A percentile compares a stretch with the other conserved stretches of the same genome.
Conservation (phyloP, 2,797 vertebrate genomes). For the Megalops cyprinoides region DNA sequence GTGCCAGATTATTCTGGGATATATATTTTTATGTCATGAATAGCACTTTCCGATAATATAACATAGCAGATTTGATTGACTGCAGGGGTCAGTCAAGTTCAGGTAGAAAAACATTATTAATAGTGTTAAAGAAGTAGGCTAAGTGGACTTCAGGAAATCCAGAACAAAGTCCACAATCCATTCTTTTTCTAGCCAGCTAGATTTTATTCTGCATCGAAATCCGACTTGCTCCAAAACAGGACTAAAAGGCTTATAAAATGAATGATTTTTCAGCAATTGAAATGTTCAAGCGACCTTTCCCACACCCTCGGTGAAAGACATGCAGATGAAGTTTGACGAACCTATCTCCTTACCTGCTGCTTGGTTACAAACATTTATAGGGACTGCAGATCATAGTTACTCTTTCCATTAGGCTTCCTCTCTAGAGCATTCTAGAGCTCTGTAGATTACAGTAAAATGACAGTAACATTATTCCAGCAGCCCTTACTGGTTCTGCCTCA, state of each 20-base stretch:
- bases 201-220: neutral
- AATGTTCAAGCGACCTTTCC: neutral
- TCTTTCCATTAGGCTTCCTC: neutral
- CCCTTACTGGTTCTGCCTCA: no score
- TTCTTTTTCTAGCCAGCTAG: neutral
- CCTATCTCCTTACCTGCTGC: no score
- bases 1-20: neutral
- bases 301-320: neutral
- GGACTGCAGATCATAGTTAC: neutral
- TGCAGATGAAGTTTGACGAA: no score
- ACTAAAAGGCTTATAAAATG: neutral
- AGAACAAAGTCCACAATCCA: neutral
- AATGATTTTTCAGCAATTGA: neutral
- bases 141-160: neutral
- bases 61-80: neutral
- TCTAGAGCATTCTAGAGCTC: neutral
- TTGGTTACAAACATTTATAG: constrained; percentile 12
- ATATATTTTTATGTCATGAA: neutral
- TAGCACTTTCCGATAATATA: neutral
- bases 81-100: neutral
- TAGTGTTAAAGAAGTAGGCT: no score
- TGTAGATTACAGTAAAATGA: no score
- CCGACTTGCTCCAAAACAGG: neutral
- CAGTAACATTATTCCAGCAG: no score
- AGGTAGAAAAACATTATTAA: no score